Base-by-base conservation (phyloP, 1,140 invertebrate species). In the Pseudomyrmex cubaensis region DNA sequence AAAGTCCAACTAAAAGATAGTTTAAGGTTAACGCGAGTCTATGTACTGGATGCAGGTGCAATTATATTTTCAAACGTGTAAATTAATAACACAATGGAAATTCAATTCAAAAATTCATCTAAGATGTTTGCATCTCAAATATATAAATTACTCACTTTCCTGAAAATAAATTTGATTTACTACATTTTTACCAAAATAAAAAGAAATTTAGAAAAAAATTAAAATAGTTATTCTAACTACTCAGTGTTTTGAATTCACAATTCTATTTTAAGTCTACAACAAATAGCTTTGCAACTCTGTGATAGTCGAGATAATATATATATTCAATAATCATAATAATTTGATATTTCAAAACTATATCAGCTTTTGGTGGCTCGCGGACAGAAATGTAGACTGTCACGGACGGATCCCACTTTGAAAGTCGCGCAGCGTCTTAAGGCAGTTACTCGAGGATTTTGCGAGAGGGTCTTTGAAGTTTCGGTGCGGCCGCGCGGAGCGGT, bases 371-470 rank as follows among this genome's bases (percentile, higher is more conserved):
- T 44, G 46, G 17, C 46, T 76, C 46, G 48, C 20, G 44, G 59
- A 25, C 3, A 25, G n/a, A 56, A 57, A 13, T 1, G 44, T 12
- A 56, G 13, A n/a, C 20, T 35, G 54, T 15, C 64, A 54, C 54
- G 76, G 35, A 70, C 7, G 66, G n/a, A 52, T 10, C 17, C 22
- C 59, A 57, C 12, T 57, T 56, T 12, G 63, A 64, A 70, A 74
- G 62, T 84, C 85, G 64, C 85, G 64, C 78, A 70, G 20, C 73
- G 76, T 89, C 84, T 89, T 85, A 85, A 80, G 77, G 82, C 88
- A 85, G 82, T 89, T 89, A 89, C 46, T 66, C 63, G 77, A 78
- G 87, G 87, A 89, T 89, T 89, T 85, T 44, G 44, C 61, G 50
- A 70, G 73, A 35, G 7, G 13, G 69, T 89, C 82, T 89, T 89